These are phyloP conservation scores for Oceanites oceanicus DNA, from an alignment of 2,113 vertebrate species.

Conservation along the genomic window DNA sequence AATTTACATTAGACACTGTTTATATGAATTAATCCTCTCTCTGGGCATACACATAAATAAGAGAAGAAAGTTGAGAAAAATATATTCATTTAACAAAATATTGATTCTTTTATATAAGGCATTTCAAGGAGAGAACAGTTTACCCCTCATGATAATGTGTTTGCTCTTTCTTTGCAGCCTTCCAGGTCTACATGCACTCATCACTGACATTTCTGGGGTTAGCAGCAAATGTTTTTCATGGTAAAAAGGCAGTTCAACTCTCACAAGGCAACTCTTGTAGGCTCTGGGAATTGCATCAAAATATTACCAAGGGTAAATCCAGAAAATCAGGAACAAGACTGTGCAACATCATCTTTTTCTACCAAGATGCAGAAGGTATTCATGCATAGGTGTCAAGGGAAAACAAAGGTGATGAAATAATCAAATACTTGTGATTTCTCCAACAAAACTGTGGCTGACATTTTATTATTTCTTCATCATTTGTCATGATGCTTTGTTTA, in stretches of 20 bases:
- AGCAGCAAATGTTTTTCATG: background rate
- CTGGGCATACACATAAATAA: background rate
- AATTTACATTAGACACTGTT: background rate
- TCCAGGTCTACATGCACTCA: background rate
- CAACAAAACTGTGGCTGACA: background rate
- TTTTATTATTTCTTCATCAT: background rate
- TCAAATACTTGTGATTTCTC: background rate
- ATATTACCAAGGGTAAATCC: background rate
- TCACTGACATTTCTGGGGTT: background rate
- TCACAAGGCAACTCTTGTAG: background rate
- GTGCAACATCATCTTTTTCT: background rate
- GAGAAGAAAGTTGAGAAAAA: background rate
- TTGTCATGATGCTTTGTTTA: background rate
- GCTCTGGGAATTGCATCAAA: background rate
- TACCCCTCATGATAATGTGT: background rate
- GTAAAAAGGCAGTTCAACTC: background rate
- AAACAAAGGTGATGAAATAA: background rate
- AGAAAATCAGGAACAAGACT: background rate
- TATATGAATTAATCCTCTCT: background rate
- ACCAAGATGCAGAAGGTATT: background rate
- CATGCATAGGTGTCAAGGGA: background rate
- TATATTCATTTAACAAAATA: background rate
- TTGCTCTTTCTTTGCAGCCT: background rate
- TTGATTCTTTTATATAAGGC: background rate
- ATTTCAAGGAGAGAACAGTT: background rate